Conservation (phyloP, 2,888 invertebrate species). For the Hypolimnas misippus region DNA sequence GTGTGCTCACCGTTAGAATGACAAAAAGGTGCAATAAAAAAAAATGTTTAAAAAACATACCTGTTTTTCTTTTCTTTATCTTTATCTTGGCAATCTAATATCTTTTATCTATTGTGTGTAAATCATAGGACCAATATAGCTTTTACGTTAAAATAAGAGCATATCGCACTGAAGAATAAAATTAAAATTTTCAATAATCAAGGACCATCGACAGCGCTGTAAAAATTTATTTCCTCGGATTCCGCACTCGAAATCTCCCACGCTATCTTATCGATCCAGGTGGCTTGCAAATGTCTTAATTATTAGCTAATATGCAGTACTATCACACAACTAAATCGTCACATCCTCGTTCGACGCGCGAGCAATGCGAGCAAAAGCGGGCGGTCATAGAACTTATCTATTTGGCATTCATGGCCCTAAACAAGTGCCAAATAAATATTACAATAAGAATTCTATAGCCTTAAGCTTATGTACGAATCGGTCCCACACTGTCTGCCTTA, state of each 20-base stretch:
- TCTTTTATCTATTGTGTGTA: no score
- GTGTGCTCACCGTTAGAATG: no score
- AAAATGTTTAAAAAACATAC: no score
- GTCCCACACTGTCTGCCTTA: conserved; percentile 77
- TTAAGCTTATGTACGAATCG: conserved; percentile 58
- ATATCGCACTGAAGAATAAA: background rate
- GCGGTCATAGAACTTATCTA: conserved; percentile 77
- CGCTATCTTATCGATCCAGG: conserved; percentile 34
- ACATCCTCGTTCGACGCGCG: conserved; percentile 42
- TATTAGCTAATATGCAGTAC: conserved; percentile 45
- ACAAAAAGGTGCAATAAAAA: no score
- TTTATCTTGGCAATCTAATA: no score
- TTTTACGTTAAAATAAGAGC: background rate
- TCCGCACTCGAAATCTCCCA: conserved; percentile 28
- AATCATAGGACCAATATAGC: no score
- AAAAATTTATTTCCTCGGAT: conserved; percentile 21
- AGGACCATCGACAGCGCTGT: background rate
- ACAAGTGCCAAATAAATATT: conserved; percentile 77
- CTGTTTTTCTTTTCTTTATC: no score
- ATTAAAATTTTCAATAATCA: no score
- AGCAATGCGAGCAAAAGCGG: conserved; percentile 41
- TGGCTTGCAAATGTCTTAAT: conserved; percentile 39
- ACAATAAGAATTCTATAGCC: conserved; percentile 73
- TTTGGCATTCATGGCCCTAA: conserved; percentile 73
- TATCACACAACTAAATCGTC: conserved; percentile 45